Percentiles rank a stretch among this genome's conserved stretches.
phyloP scores from a whole-genome alignment of 2,888 invertebrate species.

The Nemoura dubitans region DNA sequence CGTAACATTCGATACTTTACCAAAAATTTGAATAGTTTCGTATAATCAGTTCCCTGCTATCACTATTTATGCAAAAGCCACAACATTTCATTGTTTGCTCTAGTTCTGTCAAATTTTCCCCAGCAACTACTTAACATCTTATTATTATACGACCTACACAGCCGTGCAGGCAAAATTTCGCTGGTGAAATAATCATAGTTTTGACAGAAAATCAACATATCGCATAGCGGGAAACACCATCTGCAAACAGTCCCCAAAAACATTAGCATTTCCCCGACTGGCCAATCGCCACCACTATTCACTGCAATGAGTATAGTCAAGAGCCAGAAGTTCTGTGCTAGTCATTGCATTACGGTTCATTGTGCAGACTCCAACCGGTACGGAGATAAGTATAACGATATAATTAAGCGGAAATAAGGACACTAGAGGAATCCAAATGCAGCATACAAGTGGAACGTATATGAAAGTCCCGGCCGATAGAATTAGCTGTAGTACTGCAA shows the following conservation, averaged over 20 bases:
- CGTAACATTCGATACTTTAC: background rate
- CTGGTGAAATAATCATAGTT: background rate
- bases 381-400: background rate
- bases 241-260: background rate
- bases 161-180: background rate
- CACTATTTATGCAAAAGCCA: background rate
- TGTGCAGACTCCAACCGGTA: too few relatives aligned
- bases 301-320: background rate
- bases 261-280: background rate
- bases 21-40: background rate
- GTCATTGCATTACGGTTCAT: too few relatives aligned
- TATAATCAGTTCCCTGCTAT: background rate
- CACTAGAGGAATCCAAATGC: background rate
- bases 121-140: background rate
- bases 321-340: background rate
- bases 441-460: background rate
- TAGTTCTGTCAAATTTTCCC: background rate
- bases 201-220: constrained; percentile 28
- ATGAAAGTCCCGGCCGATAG: background rate
- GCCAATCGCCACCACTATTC: background rate
- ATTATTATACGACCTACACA: background rate
- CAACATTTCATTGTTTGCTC: background rate
- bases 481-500: background rate
- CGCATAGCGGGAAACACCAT: background rate
- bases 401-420: background rate